Conservation (phyloP, 2,113 vertebrate species). For the Acinonyx jubatus region DNA sequence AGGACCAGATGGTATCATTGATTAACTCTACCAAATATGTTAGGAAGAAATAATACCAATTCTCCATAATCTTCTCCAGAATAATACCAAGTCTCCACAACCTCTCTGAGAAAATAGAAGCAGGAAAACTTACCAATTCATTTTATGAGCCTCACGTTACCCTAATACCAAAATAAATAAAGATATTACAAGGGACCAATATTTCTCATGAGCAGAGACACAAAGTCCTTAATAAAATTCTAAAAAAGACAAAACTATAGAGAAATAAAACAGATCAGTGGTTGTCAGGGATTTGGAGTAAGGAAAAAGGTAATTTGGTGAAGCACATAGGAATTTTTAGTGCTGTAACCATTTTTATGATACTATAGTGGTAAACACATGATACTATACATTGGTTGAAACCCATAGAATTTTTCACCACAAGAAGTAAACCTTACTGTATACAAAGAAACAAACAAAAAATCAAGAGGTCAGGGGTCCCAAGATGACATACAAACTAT, state of each 20-base stretch:
- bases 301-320: neutral
- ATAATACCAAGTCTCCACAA: neutral
- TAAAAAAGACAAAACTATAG: neutral
- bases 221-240: neutral
- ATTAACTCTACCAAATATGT: neutral
- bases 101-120: neutral
- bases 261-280: neutral
- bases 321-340: neutral
- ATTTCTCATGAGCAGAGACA: neutral
- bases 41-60: neutral
- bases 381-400: neutral
- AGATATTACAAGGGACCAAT: neutral
- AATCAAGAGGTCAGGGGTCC: neutral
- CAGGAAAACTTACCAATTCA: neutral
- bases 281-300: neutral
- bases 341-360: neutral
- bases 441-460: neutral
- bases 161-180: neutral
- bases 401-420: neutral
- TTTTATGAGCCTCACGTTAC: neutral
- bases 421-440: neutral
- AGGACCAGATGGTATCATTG: neutral
- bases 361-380: neutral
- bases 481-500: neutral
- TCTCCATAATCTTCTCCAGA: neutral